These are phyloP conservation scores for Acipenser transmontanus DNA, from an alignment of 2,797 vertebrate genomes.

Conservation along the genomic window DNA sequence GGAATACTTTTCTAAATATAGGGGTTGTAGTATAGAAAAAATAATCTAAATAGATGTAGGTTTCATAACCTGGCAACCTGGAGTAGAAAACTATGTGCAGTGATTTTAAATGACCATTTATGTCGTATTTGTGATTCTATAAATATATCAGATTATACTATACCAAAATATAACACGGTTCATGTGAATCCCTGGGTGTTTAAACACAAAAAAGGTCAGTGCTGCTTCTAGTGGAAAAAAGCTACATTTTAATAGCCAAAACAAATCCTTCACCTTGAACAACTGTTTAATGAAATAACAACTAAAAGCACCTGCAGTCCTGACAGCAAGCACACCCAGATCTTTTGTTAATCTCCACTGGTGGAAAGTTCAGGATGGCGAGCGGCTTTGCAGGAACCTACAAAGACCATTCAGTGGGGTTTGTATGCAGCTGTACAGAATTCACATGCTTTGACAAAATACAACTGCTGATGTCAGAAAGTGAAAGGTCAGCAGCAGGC, in stretches of 20 bases:
- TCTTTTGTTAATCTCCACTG: conserved; percentile 17
- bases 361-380: conserved; percentile 29
- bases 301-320: neutral
- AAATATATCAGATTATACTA: no score
- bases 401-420: conserved; percentile 31
- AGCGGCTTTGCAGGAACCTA: conserved; percentile 23
- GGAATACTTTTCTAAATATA: no score
- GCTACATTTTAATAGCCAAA: neutral
- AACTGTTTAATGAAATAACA: neutral
- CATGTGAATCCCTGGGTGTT: no score
- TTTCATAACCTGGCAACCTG: no score
- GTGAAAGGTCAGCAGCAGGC: conserved; percentile 68
- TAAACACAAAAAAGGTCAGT: no score
- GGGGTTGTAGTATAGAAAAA: no score
- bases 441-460: conserved; percentile 56
- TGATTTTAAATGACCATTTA: no score
- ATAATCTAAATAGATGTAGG: no score
- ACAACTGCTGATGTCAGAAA: conserved; percentile 76
- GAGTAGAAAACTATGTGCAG: no score
- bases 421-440: conserved; percentile 24
- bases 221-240: neutral
- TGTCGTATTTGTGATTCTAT: no score
- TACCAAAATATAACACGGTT: no score
- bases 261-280: neutral
- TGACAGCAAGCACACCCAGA: neutral